Evolutionary conservation across 2,113 vertebrate genomes (phyloP).

Genomic region (Actenoides hombroni): DNA sequence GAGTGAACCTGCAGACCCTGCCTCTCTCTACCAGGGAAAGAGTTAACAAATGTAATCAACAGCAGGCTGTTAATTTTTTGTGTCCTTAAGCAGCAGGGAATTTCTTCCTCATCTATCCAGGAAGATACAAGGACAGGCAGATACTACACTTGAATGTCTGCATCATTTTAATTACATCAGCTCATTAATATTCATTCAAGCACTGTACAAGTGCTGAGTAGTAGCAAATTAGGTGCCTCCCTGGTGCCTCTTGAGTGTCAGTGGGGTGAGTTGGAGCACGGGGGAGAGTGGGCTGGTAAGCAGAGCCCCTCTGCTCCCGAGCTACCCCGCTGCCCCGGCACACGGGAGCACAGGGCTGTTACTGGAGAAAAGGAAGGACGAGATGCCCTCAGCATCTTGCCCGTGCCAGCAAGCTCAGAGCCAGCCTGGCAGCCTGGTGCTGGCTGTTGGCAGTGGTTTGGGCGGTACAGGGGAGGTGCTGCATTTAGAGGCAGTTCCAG

Average conservation of each 20-base stretch:
- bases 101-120: slow-evolving; percentile 62
- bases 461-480: neutral
- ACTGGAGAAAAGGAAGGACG: neutral
- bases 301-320: neutral
- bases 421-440: neutral
- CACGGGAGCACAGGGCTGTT: rapidly evolving
- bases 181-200: slow-evolving; percentile 59
- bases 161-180: slow-evolving; percentile 66
- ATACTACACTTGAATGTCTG: slow-evolving; percentile 54
- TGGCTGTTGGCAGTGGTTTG: neutral
- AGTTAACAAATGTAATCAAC: slow-evolving; percentile 53
- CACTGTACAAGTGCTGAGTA: slow-evolving; percentile 46
- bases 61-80: slow-evolving; percentile 54
- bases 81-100: slow-evolving; percentile 64
- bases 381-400: neutral
- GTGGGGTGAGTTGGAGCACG: neutral
- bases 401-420: rapidly evolving
- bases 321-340: rapidly evolving
- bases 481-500: neutral
- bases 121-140: slow-evolving; percentile 60
- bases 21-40: neutral
- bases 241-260: neutral
- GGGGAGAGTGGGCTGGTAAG: neutral
- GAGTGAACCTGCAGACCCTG: neutral
- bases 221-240: slow-evolving; percentile 39